Conservation (phyloP, 92 coral and sea anemone genomes). For the Epizoanthus rinbou region DNA sequence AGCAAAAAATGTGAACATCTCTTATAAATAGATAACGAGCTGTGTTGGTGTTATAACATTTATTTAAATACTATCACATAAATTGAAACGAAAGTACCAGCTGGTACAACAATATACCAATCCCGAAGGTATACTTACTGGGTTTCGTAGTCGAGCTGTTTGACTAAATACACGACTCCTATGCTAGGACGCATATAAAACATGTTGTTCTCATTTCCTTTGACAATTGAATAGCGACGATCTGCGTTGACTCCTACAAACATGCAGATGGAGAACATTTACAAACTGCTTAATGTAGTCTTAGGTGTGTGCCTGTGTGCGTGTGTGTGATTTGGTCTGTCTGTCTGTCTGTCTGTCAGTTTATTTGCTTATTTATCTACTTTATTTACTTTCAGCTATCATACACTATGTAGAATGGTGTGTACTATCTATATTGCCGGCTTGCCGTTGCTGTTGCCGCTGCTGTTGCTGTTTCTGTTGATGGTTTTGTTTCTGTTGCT, state of each 20-base stretch:
- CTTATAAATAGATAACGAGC: too few species aligned
- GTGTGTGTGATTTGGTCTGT: too few species aligned
- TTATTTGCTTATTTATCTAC: too few species aligned
- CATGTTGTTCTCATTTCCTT: constrained; percentile 64
- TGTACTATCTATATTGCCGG: too few species aligned
- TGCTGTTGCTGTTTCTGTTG: too few species aligned
- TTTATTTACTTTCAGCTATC: too few species aligned
- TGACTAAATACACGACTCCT: constrained; percentile 59
- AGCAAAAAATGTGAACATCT: too few species aligned
- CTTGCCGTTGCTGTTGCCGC: too few species aligned
- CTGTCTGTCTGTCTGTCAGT: too few species aligned
- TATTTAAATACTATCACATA: neutral
- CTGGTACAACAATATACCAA: neutral
- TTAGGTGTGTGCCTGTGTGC: neutral
- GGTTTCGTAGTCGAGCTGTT: constrained; percentile 82
- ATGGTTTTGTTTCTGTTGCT: too few species aligned
- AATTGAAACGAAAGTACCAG: neutral
- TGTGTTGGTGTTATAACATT: too few species aligned
- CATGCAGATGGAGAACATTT: neutral
- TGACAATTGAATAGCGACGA: constrained; percentile 64
- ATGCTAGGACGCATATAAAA: constrained; percentile 60
- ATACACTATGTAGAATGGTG: too few species aligned
- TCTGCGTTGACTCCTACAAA: constrained; percentile 80
- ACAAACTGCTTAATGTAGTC: neutral
- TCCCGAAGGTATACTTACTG: constrained; percentile 37